These are phyloP conservation scores for Hemistola chrysoprasaria DNA, from an alignment of 2,888 invertebrate genomes.

Conservation along the genomic window DNA sequence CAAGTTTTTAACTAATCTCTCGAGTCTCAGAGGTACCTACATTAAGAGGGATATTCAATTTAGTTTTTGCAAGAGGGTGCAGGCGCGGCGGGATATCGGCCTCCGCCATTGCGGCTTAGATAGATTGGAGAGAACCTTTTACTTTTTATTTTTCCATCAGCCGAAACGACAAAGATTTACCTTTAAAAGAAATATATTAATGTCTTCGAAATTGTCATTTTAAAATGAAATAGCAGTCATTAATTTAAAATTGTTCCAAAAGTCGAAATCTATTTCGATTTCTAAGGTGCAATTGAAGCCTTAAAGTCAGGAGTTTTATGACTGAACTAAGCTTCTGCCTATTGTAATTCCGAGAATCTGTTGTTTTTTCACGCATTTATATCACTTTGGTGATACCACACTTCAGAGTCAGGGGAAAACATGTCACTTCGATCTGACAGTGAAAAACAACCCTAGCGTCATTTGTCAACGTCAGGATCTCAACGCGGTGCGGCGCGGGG, in stretches of 20 bases:
- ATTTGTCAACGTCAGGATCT: slow-evolving; percentile 78
- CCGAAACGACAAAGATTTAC: slow-evolving; percentile 32
- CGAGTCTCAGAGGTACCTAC: slow-evolving; percentile 23
- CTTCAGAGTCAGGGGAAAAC: slow-evolving; percentile 67
- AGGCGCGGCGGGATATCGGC: slow-evolving; percentile 48
- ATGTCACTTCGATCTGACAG: slow-evolving; percentile 78
- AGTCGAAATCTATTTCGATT: background rate
- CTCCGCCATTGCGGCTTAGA: slow-evolving; percentile 42
- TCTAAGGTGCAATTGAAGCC: too few species aligned
- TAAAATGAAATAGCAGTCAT: background rate
- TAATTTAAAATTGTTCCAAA: background rate
- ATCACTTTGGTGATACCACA: slow-evolving; percentile 66
- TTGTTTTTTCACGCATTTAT: slow-evolving; percentile 50
- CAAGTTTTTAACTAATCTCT: slow-evolving; percentile 29
- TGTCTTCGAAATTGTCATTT: background rate
- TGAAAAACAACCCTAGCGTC: slow-evolving; percentile 74
- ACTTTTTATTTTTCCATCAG: slow-evolving; percentile 44
- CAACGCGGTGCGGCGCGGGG: slow-evolving; percentile 54
- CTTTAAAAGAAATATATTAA: slow-evolving; percentile 21
- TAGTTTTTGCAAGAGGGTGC: slow-evolving; percentile 60
- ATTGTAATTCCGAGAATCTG: slow-evolving; percentile 24
- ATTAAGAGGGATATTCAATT: slow-evolving; percentile 53
- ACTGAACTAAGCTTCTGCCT: too few species aligned
- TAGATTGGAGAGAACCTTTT: slow-evolving; percentile 45
- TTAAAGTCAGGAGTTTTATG: too few species aligned